Evolutionary conservation across 2,113 vertebrate genomes (phyloP), one percentile per base, ranked within the genome.

Genomic region (Mandrillus leucophaeus): DNA sequence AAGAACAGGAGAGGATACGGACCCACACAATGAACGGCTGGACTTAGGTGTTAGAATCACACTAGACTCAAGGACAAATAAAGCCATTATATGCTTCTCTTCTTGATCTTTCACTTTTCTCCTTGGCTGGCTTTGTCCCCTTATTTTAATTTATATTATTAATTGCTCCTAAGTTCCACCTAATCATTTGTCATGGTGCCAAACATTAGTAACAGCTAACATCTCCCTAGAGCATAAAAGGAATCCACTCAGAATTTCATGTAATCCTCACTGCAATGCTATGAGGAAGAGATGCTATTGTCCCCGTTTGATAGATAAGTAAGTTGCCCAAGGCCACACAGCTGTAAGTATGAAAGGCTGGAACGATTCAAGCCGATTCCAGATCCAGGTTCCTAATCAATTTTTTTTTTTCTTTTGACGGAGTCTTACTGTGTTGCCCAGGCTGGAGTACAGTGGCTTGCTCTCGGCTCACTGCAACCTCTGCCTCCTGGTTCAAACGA

Each of bases 1-100:
- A 38, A 59, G 75, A 50, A 25, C 10, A 35, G 79, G 68, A 81
- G n/a, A 78, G 2, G 52, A 81, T 5, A 22, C 8, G 32, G 32
- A 20, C 2, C 17, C 30, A 13, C 40, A 43, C 0, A 0, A 3
- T 0, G 3, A 3, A 0, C 0, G 0, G 59, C 0, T 13, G 10
- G 11, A 59, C 43, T 45, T 5, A 6, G 17, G 5, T 59, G 38
- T 5, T 0, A 48, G 45, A 48, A n/a, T 17, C 43, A 4, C 1
- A 4, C 18, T 32, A 5, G 57, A 13, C 5, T 3, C 23, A 4
- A 35, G 23, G 27, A 30, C 32, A 66, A 82, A 27, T 16, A 76
- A 55, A 79, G 66, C 17, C 35, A 6, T 30, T 16, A 2, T 4
- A 3, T 22, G 20, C 0, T 9, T 2, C 59, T 68, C 50, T 73